These are phyloP conservation scores for Melinaea menophilus DNA, from an alignment of 2,888 invertebrate genomes.

Conservation along the genomic window DNA sequence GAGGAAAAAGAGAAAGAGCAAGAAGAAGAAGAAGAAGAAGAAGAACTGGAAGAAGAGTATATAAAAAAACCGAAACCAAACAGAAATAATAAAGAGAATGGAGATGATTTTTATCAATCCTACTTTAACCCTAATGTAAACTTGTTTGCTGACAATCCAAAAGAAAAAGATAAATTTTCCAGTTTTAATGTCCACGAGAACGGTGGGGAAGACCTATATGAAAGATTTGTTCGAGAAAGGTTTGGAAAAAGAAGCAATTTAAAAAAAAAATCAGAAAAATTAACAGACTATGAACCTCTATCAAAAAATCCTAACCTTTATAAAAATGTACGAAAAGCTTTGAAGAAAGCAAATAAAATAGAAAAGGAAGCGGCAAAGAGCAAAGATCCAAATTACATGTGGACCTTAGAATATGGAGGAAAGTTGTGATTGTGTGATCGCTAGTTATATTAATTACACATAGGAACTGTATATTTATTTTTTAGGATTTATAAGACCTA, in stretches of 20 bases:
- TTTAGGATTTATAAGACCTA: not conserved
- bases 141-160: conserved; percentile 32
- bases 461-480: conserved; percentile 10
- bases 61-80: conserved; percentile 12
- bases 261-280: conserved; percentile 54
- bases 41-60: conserved; percentile 12
- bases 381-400: conserved; percentile 70
- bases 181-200: conserved; percentile 38
- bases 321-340: conserved; percentile 54
- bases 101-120: conserved; percentile 34
- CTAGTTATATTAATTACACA: conserved; percentile 11
- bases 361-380: conserved; percentile 61
- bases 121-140: conserved; percentile 30
- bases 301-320: conserved; percentile 53
- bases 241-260: conserved; percentile 64
- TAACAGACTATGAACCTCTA: conserved; percentile 38
- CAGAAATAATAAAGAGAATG: conserved; percentile 23
- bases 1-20: conserved; percentile 39
- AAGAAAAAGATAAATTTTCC: conserved; percentile 31
- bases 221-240: conserved; percentile 69
- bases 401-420: conserved; percentile 75
- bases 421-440: conserved; percentile 41
- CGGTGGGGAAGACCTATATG: conserved; percentile 58
- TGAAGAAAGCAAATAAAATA: conserved; percentile 63
- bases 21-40: conserved; percentile 44